A percentile compares a stretch with the other conserved stretches of the same genome.
These are phyloP conservation scores for Micronisus gabar DNA, from an alignment of 2,113 vertebrate species.

Conservation along the genomic window DNA sequence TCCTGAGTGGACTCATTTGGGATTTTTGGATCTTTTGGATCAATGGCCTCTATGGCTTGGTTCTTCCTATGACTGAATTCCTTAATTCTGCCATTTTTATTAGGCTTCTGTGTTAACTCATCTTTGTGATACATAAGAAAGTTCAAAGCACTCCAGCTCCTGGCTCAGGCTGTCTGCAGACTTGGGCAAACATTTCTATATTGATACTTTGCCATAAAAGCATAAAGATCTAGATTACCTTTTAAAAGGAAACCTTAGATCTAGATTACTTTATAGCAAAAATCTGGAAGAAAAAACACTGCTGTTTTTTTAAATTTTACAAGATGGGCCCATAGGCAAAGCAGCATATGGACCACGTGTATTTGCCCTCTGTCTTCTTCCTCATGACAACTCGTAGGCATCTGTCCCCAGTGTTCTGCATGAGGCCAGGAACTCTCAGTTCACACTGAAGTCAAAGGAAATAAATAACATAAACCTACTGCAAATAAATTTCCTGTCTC, in stretches of 20 bases:
- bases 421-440: not conserved
- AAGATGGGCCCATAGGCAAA: not conserved
- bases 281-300: not conserved
- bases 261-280: not conserved
- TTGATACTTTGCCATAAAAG: not conserved
- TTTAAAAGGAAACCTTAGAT: not conserved
- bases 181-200: not conserved
- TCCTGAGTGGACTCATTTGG: not conserved
- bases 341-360: not conserved
- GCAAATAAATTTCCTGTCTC: not conserved
- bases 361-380: not conserved
- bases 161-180: not conserved
- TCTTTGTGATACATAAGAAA: not conserved
- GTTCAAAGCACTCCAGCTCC: not conserved
- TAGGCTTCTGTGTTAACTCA: not conserved
- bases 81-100: not conserved
- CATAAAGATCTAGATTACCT: not conserved
- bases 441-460: not conserved
- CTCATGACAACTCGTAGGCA: fast-evolving
- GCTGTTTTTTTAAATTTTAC: not conserved
- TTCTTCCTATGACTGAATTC: not conserved
- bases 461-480: not conserved
- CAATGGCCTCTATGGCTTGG: not conserved
- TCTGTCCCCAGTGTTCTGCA: not conserved
- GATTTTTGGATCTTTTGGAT: not conserved